Evolutionary conservation across 1,140 invertebrate genomes (phyloP).

Genomic region (Penaeus japonicus): DNA sequence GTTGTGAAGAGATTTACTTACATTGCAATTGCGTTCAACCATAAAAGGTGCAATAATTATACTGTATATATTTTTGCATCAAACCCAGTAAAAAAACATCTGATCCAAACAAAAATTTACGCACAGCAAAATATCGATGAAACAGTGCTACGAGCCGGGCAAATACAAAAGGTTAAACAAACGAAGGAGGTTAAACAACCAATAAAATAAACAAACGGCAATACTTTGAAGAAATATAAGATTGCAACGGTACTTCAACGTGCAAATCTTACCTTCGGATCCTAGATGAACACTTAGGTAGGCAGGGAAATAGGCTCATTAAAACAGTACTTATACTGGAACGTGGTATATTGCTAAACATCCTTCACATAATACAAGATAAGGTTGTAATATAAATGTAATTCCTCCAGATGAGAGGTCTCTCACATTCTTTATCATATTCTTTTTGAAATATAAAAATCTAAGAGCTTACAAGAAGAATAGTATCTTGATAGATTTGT

Average conservation of each 20-base stretch:
- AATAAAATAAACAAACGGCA: no score
- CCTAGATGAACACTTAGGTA: no score
- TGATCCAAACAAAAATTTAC: background rate
- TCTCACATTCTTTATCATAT: background rate
- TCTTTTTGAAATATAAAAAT: conserved; percentile 1
- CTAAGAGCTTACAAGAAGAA: background rate
- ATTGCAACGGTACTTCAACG: no score
- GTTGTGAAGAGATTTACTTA: no score
- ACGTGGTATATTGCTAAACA: background rate
- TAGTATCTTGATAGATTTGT: background rate
- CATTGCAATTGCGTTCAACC: no score
- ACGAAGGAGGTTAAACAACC: background rate
- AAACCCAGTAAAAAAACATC: background rate
- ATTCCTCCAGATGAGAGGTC: background rate
- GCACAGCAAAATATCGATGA: background rate
- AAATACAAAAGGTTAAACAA: background rate
- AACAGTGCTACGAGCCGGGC: background rate
- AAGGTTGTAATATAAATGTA: background rate
- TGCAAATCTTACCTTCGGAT: no score
- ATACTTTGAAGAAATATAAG: no score
- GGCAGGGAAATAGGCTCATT: no score
- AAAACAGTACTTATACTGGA: background rate
- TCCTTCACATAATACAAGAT: background rate
- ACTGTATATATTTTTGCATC: no score
- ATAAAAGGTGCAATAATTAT: no score